Conservation (phyloP, 2,797 vertebrate genomes). For the Labeo calbasu region DNA sequence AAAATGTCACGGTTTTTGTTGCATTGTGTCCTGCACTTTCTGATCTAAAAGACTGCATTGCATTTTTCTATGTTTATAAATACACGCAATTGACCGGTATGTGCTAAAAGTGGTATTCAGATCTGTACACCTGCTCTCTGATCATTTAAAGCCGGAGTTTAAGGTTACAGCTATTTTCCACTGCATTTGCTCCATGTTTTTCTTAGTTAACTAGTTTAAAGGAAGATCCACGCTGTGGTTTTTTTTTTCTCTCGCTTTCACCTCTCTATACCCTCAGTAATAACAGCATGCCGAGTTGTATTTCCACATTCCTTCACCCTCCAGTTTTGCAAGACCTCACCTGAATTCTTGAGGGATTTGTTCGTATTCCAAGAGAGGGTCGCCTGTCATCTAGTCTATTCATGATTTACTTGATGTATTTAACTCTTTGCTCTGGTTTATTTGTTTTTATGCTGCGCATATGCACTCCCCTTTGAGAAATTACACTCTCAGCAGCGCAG, state of each 20-base stretch:
- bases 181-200: background rate
- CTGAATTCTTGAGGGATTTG: slow-evolving; percentile 67
- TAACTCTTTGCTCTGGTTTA: slow-evolving; percentile 12
- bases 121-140: slow-evolving; percentile 10
- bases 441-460: background rate
- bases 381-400: slow-evolving; percentile 36
- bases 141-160: too few species aligned
- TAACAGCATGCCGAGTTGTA: slow-evolving; percentile 89
- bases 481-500: background rate
- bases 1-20: background rate
- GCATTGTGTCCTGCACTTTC: background rate
- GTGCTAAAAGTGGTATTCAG: background rate
- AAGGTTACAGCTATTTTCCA: background rate
- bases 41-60: background rate
- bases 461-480: background rate
- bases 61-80: background rate
- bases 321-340: slow-evolving; percentile 82
- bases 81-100: background rate
- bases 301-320: slow-evolving; percentile 95
- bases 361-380: slow-evolving; percentile 39
- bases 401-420: slow-evolving; percentile 17
- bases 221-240: slow-evolving; percentile 65
- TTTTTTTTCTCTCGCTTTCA: slow-evolving; percentile 57
- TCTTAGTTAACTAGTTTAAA: slow-evolving; percentile 7
- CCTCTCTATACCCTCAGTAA: slow-evolving; percentile 82